Conservation (phyloP, 1,140 invertebrate genomes). For the Polyergus mexicanus region DNA sequence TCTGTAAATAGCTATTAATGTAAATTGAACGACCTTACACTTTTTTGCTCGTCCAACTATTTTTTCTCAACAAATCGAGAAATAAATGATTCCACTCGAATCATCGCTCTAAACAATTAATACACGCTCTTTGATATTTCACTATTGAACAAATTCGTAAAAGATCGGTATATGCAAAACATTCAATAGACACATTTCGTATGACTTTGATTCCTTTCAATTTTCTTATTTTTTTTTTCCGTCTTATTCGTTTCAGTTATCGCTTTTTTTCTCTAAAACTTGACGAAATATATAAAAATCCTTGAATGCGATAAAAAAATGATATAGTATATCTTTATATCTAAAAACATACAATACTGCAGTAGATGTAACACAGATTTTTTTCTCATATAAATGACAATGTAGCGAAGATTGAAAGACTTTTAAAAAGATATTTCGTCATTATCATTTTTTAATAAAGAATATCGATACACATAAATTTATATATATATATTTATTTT, state of each 20-base stretch:
- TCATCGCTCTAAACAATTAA: slow-evolving; percentile 12
- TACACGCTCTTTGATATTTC: slow-evolving; percentile 24
- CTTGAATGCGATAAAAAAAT: not conserved
- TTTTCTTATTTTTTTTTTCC: not conserved
- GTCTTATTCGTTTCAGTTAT: not conserved
- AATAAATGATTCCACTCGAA: slow-evolving; percentile 4
- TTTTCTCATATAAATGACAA: not conserved
- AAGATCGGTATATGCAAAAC: not conserved
- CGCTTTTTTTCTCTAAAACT: not conserved
- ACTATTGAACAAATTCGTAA: not conserved
- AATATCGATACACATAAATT: not conserved
- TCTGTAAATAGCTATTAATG: not conserved
- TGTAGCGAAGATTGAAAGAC: not conserved
- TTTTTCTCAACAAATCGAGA: not conserved
- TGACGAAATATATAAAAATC: not conserved
- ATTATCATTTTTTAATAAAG: slow-evolving; percentile 6
- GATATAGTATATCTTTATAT: not conserved
- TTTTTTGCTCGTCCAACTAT: not conserved
- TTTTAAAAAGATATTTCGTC: not conserved
- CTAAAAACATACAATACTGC: no score
- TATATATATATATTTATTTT: no score
- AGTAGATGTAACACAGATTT: not conserved
- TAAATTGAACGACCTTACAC: not conserved
- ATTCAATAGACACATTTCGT: not conserved
- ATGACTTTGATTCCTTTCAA: not conserved